phyloP scores from a whole-genome alignment of 2,113 vertebrate species.

The Ochotona princeps region DNA sequence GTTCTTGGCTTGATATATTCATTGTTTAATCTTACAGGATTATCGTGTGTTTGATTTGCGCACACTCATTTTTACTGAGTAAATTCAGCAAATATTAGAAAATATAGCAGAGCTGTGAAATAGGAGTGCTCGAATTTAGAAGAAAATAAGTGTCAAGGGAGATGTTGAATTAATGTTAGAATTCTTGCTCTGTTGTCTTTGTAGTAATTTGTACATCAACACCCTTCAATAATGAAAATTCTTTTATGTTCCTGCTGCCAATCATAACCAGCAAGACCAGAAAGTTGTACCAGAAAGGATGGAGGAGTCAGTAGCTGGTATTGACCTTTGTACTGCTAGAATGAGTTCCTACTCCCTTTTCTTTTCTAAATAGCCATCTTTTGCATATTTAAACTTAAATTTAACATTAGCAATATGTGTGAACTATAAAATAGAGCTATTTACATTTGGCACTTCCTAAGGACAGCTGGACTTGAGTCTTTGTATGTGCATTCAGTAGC shows the following conservation, averaged over 20 bases:
- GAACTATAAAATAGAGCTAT: neutral
- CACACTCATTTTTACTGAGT: neutral
- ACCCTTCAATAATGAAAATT: neutral
- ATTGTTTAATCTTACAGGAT: neutral
- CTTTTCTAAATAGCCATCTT: neutral
- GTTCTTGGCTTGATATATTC: neutral
- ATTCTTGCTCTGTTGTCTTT: neutral
- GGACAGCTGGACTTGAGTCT: neutral
- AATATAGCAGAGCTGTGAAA: neutral
- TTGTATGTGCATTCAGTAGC: neutral
- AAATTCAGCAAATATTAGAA: neutral
- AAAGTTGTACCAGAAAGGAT: neutral
- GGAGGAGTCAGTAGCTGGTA: neutral
- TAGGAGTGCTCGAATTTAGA: neutral
- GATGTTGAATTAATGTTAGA: neutral
- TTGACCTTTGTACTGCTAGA: neutral
- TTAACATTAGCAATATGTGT: neutral
- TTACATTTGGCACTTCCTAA: neutral
- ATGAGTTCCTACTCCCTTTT: neutral
- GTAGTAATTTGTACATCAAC: neutral
- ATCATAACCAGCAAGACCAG: neutral
- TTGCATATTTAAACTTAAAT: slow-evolving; percentile 40
- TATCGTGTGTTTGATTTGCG: neutral
- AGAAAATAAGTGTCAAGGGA: neutral
- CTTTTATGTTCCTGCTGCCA: neutral